A percentile compares a stretch with the other conserved stretches of the same genome.
phyloP scores from a whole-genome alignment of 1,140 invertebrate genomes.

The Phymorhynchus buccinoides region DNA sequence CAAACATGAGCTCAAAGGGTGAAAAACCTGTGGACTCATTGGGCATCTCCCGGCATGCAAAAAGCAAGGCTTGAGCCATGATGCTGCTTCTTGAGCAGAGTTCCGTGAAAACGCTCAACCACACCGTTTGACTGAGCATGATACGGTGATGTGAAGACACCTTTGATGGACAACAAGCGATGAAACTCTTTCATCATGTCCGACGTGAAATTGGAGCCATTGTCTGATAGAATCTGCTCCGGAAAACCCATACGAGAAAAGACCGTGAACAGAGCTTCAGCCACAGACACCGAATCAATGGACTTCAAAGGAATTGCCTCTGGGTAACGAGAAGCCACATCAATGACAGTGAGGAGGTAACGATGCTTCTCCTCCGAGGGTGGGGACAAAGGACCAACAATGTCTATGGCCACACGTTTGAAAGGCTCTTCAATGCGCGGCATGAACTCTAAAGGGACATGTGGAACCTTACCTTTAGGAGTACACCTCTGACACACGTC shows the following conservation, averaged over 20 bases:
- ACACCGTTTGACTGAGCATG: constrained; percentile 46
- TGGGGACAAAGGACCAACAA: constrained; percentile 49
- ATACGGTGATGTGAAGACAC: constrained; percentile 43
- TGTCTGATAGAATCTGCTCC: constrained; percentile 49
- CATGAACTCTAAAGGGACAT: constrained; percentile 41
- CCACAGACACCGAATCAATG: constrained; percentile 41
- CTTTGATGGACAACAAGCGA: constrained; percentile 44
- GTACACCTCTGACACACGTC: constrained; percentile 41
- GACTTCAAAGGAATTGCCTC: constrained; percentile 45
- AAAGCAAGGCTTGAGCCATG: constrained; percentile 43
- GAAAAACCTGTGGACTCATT: constrained; percentile 41
- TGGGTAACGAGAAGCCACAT: constrained; percentile 46
- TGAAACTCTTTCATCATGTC: constrained; percentile 40
- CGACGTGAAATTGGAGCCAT: constrained; percentile 45
- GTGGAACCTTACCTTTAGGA: constrained; percentile 26
- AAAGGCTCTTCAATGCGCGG: constrained; percentile 51
- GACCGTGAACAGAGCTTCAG: constrained; percentile 48
- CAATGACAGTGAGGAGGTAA: constrained; percentile 48
- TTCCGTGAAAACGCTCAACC: constrained; percentile 59
- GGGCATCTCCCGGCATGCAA: constrained; percentile 36
- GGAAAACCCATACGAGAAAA: constrained; percentile 72
- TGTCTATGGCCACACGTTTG: constrained; percentile 50
- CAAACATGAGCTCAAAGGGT: constrained; percentile 41
- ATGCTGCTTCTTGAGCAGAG: constrained; percentile 50
- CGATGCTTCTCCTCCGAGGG: constrained; percentile 42